Conservation (phyloP, 2,888 invertebrate species). For the Sceliomorpha sp. region DNA sequence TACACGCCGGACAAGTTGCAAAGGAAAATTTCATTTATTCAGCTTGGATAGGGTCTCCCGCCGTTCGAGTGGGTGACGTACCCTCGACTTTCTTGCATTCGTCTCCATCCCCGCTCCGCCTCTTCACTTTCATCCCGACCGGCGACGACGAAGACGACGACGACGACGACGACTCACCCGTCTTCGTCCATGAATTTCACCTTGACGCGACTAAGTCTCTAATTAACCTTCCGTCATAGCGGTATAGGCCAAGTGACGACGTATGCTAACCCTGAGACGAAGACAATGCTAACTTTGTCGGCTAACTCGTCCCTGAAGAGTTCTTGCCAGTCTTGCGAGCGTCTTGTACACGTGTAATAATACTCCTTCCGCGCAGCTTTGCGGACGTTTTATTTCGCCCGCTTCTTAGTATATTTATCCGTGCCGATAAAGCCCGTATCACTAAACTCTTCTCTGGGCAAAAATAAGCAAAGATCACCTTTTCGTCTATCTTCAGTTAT, state of each 20-base stretch:
- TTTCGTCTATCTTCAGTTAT: too few relatives aligned
- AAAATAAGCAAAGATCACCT: too few relatives aligned
- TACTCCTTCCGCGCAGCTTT: not conserved
- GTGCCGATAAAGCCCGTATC: too few relatives aligned
- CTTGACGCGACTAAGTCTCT: constrained; percentile 14
- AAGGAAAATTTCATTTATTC: not conserved
- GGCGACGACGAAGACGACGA: too few relatives aligned
- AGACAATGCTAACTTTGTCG: constrained; percentile 16
- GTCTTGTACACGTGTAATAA: constrained; percentile 11
- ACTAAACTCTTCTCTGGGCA: too few relatives aligned
- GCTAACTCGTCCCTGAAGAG: constrained; percentile 18
- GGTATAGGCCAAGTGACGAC: constrained; percentile 20
- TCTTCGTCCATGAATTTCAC: constrained; percentile 6
- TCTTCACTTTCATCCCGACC: not conserved
- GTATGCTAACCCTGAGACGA: constrained; percentile 10
- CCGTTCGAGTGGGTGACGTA: not conserved
- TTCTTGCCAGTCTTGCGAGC: constrained; percentile 13
- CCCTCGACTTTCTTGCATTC: not conserved
- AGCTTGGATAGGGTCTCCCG: not conserved
- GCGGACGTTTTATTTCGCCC: too few relatives aligned
- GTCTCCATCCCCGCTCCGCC: not conserved
- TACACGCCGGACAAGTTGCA: constrained; percentile 5
- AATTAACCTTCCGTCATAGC: constrained; percentile 31
- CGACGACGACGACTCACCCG: not conserved
- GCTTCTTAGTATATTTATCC: not conserved